Conservation (phyloP, 1,140 invertebrate genomes). For the Phymastichus coffea region DNA sequence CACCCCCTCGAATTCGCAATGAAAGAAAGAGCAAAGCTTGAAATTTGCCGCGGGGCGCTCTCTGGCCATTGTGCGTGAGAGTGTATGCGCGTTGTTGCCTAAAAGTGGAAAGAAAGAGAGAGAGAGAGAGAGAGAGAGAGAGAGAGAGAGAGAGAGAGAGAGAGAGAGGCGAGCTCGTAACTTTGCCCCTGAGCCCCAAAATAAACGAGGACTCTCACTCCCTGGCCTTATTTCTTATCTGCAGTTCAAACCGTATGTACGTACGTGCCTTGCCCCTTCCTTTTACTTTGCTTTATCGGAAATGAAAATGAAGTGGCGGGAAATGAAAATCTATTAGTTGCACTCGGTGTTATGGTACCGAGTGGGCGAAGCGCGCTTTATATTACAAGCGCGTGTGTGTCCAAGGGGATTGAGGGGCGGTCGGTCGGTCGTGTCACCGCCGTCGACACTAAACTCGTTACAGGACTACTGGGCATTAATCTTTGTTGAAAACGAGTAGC, state of each 20-base stretch:
- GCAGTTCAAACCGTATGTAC: not conserved
- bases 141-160: constrained; percentile 11
- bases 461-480: constrained; percentile 14
- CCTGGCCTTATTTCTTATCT: constrained; percentile 25
- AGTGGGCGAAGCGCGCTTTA: not conserved
- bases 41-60: constrained; percentile 20
- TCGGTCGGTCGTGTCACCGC: too few species aligned
- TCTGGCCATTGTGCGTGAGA: constrained; percentile 7
- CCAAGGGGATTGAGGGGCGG: not conserved
- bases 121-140: constrained; percentile 1
- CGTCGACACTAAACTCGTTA: constrained; percentile 4
- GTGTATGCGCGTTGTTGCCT: not conserved
- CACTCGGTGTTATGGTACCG: not conserved
- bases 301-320: constrained; percentile 32
- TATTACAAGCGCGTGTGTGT: not conserved
- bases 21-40: not conserved
- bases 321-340: constrained; percentile 24
- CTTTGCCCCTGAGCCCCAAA: constrained; percentile 46
- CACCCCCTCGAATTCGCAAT: too few species aligned
- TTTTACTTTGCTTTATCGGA: constrained; percentile 29
- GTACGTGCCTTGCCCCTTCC: constrained; percentile 6
- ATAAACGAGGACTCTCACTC: constrained; percentile 30
- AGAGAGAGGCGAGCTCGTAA: constrained; percentile 33
- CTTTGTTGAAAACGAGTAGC: not conserved
- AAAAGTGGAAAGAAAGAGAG: not conserved